A percentile compares a stretch with the other conserved stretches of the same genome.
phyloP scores from a whole-genome alignment of 2,888 invertebrate genomes.

The Anthophora plumipes region DNA sequence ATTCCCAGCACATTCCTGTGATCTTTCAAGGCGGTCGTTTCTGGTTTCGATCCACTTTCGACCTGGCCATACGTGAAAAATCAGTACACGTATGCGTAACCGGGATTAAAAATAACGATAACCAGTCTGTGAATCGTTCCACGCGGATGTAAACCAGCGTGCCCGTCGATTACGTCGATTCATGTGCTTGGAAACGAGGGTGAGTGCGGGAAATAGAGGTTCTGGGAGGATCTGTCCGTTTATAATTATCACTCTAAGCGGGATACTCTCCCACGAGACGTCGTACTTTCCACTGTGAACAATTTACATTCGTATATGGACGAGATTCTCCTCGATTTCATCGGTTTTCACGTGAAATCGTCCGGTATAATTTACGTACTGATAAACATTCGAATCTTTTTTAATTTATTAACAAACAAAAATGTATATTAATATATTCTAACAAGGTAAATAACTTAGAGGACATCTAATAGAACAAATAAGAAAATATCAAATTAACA shows the following conservation, averaged over 20 bases:
- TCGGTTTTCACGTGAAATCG: too few species aligned
- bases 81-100: not conserved
- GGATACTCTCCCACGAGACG: slow-evolving; percentile 32
- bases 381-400: too few species aligned
- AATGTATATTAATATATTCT: too few species aligned
- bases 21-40: not conserved
- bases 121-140: slow-evolving; percentile 31
- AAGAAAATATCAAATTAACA: too few species aligned
- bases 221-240: slow-evolving; percentile 58
- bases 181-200: not conserved
- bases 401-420: too few species aligned
- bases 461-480: too few species aligned
- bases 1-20: not conserved
- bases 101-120: slow-evolving; percentile 48
- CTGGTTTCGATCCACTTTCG: slow-evolving; percentile 15
- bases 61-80: not conserved
- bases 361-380: too few species aligned
- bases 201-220: slow-evolving; percentile 38
- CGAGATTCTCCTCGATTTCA: too few species aligned
- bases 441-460: too few species aligned
- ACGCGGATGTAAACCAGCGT: slow-evolving; percentile 10
- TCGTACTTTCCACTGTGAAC: slow-evolving; percentile 13
- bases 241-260: slow-evolving; percentile 77
- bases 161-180: slow-evolving; percentile 44
- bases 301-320: not conserved